Percentiles rank a stretch among this genome's conserved stretches.
These are phyloP conservation scores for Silurus aristotelis DNA, from an alignment of 2,797 vertebrate genomes.

Conservation along the genomic window DNA sequence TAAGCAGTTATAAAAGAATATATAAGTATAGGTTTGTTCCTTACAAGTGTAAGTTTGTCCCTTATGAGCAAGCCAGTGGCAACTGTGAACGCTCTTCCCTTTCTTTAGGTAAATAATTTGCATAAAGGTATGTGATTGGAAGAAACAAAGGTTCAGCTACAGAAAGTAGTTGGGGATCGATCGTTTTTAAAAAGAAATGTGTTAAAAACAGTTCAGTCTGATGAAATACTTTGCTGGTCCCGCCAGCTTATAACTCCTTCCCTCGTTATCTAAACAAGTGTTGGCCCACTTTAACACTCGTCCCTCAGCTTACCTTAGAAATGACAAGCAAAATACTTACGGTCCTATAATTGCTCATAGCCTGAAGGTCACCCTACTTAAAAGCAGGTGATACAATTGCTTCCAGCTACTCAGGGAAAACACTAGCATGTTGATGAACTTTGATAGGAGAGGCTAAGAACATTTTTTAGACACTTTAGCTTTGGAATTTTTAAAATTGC, in stretches of 20 bases:
- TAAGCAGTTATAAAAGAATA: no score
- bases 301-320: neutral
- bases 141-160: neutral
- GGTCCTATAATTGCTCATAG: neutral
- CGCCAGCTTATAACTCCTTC: neutral
- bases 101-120: neutral
- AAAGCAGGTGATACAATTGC: constrained; percentile 5
- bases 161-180: neutral
- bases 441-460: neutral
- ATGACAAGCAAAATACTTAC: neutral
- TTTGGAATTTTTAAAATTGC: neutral
- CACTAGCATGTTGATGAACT: constrained; percentile 13
- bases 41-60: no score
- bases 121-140: neutral
- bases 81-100: neutral
- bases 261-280: neutral
- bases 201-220: neutral
- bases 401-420: neutral
- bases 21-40: no score
- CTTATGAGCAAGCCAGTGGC: no score
- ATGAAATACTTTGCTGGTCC: neutral
- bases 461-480: neutral
- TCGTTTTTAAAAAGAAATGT: neutral
- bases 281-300: neutral
- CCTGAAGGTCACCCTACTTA: neutral